phyloP scores from a whole-genome alignment of 1,140 invertebrate species.

The Pogonomyrmex californicus region DNA sequence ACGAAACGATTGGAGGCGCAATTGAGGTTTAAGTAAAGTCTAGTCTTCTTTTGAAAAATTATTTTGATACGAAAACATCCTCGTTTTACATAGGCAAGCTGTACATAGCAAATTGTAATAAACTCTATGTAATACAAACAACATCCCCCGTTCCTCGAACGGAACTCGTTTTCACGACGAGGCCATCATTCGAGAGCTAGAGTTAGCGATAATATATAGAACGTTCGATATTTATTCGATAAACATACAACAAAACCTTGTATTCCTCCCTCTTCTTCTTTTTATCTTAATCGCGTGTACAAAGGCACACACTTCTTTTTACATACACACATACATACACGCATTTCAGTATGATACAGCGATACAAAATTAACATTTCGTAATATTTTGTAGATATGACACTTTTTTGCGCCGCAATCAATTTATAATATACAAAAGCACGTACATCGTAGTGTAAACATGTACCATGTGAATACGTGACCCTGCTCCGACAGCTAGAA shows the following conservation, averaged over 20 bases:
- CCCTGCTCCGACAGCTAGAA: conserved; percentile 62
- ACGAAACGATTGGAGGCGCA: conserved; percentile 55
- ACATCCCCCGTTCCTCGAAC: conserved; percentile 56
- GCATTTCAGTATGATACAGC: conserved; percentile 79
- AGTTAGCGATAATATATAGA: conserved; percentile 62
- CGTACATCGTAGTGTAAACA: conserved; percentile 65
- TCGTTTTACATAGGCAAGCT: conserved; percentile 75
- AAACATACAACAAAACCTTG: conserved; percentile 85
- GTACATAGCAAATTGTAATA: conserved; percentile 76
- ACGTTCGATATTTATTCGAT: conserved; percentile 81
- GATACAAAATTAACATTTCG: conserved; percentile 84
- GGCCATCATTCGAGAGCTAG: not conserved
- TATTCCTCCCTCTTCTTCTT: conserved; percentile 26
- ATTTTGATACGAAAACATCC: conserved; percentile 73
- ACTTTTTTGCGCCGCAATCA: conserved; percentile 63
- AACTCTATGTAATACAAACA: conserved; percentile 75
- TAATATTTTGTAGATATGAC: conserved; percentile 80
- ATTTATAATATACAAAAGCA: conserved; percentile 81
- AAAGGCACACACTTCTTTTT: conserved; percentile 84
- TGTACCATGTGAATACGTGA: conserved; percentile 46
- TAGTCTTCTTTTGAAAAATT: conserved; percentile 59
- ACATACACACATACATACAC: conserved; percentile 9
- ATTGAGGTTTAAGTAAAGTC: conserved; percentile 56
- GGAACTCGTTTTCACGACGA: conserved; percentile 29
- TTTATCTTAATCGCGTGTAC: conserved; percentile 81